phyloP scores from a whole-genome alignment of 1,140 invertebrate genomes.

The Subanguina moxae region DNA sequence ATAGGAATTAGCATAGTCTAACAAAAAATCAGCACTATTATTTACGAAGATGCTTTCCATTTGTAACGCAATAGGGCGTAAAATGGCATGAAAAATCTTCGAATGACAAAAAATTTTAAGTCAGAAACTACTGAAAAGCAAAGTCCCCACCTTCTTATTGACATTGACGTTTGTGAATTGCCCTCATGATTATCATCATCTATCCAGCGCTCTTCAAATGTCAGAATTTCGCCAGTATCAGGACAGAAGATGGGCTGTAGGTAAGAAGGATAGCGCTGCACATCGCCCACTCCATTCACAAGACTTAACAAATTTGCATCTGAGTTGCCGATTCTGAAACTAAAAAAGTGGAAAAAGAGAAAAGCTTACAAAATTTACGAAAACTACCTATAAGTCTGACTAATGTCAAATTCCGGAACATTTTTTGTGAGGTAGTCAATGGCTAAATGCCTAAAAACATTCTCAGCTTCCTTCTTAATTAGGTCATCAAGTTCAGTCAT shows the following conservation, averaged over 20 bases:
- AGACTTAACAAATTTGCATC: conserved; percentile 19
- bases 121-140: too few species aligned
- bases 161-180: conserved; percentile 32
- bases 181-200: conserved; percentile 21
- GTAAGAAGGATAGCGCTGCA: conserved; percentile 17
- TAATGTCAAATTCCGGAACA: conserved; percentile 37
- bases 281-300: neutral
- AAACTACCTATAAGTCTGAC: conserved; percentile 34
- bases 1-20: too few species aligned
- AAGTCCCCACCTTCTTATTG: conserved; percentile 23
- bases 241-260: conserved; percentile 39
- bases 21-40: too few species aligned
- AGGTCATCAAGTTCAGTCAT: neutral
- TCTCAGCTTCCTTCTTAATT: conserved; percentile 9
- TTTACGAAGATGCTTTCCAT: too few species aligned
- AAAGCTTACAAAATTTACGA: conserved; percentile 10
- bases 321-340: conserved; percentile 7
- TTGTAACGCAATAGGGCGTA: too few species aligned
- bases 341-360: neutral
- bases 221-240: conserved; percentile 38
- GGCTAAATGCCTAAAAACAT: conserved; percentile 23
- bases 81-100: too few species aligned
- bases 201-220: conserved; percentile 35
- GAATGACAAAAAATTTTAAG: too few species aligned
- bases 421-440: conserved; percentile 30